Evolutionary conservation across 2,888 invertebrate species (phyloP), one percentile per base, ranked within the genome.

Genomic region (Griposia aprilina): DNA sequence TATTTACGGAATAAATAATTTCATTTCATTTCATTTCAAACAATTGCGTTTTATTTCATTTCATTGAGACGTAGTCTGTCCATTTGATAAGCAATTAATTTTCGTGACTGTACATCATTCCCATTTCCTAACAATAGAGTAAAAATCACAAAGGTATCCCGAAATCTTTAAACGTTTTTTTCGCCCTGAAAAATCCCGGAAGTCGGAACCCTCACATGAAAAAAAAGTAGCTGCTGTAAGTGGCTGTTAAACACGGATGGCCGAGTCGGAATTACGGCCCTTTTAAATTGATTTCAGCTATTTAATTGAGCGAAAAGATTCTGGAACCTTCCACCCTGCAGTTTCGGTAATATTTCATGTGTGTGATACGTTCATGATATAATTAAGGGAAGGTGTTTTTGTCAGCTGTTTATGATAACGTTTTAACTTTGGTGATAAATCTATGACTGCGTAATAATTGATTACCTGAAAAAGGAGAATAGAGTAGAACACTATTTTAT

Each of bases 201-300:
- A 55, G 52, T 50, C 55, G 17, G 45, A 36, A 66, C 84, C 72
- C 76, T 80, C 77, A 74, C 82, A 77, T 82, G 85, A 84, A 83
- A 88, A 83, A 84, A 83, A 84, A 74, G 69, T 78, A 65, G 48
- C 73, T 67, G 11, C 62, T 73, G 60, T 81, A 85, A 88, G 82
- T 85, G 82, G 78, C 78, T 82, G 81, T 90, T 90, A 88, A 74
- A 78, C 50, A 81, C 85, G 89, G 87, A 55, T 83, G 86, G 82
- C 60, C 75, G 89, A 82, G 63, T 81, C 66, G 66, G 82, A 82
- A 89, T 89, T 84, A 86, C 83, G 82, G 70, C 26, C 65, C 79
- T 81, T 82, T 83, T 78, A 87, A 89, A 89, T 89, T 87, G 86
- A 89, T 89, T 89, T 83, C 80, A 82, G 82, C 63, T 71, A 80